Evolutionary conservation across 1,140 invertebrate species (phyloP).

Genomic region (Marisa cornuarietis): DNA sequence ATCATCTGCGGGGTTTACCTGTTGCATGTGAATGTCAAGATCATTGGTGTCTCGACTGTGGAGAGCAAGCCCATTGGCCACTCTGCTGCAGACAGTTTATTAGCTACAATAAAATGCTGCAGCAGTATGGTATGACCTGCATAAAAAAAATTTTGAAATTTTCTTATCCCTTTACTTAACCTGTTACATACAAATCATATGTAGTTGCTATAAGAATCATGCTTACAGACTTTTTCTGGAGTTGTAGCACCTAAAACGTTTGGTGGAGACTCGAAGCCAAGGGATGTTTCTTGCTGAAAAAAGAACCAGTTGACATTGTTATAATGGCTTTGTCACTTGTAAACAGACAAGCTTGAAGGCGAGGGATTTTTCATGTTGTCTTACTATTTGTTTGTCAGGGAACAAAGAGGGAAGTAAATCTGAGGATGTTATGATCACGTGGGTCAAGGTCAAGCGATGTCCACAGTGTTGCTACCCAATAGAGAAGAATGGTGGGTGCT

Average conservation of each 20-base stretch:
- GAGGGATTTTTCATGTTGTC: background rate
- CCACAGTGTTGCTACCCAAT: conserved; percentile 20
- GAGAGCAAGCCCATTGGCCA: conserved; percentile 17
- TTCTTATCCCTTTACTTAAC: background rate
- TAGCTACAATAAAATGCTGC: conserved; percentile 20
- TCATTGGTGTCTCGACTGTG: conserved; percentile 19
- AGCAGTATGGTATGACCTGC: conserved; percentile 11
- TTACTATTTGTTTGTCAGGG: conserved; percentile 1
- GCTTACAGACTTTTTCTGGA: too few species aligned
- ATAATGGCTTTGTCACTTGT: background rate
- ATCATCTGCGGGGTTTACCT: background rate
- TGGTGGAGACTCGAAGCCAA: background rate
- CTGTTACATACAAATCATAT: too few species aligned
- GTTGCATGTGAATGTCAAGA: conserved; percentile 11
- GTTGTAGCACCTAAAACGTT: background rate
- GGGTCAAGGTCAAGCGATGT: conserved; percentile 21
- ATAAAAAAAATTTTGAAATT: background rate
- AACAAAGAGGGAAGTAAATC: conserved; percentile 7
- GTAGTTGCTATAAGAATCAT: too few species aligned
- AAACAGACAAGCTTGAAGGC: background rate
- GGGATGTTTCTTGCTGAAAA: background rate
- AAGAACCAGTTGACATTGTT: background rate
- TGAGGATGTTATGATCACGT: background rate
- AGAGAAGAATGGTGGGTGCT: conserved; percentile 26
- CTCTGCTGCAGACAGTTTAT: conserved; percentile 4